Evolutionary conservation across 2,797 vertebrate genomes (phyloP).

Genomic region (Columba guinea): DNA sequence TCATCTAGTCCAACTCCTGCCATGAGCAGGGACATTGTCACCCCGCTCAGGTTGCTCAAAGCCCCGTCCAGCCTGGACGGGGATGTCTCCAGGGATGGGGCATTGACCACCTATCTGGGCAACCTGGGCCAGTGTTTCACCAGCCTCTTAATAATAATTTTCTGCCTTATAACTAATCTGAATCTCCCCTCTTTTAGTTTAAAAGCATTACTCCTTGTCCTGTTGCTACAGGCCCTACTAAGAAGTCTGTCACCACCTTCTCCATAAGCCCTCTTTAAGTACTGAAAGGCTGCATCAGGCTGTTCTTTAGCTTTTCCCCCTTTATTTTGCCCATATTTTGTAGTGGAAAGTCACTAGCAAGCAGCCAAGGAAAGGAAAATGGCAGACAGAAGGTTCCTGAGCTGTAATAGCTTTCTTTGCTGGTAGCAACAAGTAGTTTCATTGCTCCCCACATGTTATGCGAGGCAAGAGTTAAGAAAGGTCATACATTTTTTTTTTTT

Average conservation of each 20-base stretch:
- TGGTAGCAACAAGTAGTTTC: neutral
- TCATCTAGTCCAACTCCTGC: fast-evolving
- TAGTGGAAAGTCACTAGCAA: neutral
- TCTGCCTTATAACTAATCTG: neutral
- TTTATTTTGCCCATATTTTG: neutral
- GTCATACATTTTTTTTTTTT: neutral
- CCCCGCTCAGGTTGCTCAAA: neutral
- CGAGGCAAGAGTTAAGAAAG: neutral
- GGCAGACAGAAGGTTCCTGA: neutral
- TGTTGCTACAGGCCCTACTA: fast-evolving
- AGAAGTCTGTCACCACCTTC: neutral
- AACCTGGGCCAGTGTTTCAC: neutral
- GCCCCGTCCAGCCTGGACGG: fast-evolving
- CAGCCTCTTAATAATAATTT: fast-evolving
- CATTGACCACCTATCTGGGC: neutral
- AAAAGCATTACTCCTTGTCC: neutral
- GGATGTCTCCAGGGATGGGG: no score
- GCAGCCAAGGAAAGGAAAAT: neutral
- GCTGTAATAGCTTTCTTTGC: neutral
- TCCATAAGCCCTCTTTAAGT: neutral
- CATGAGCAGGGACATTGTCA: neutral
- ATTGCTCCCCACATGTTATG: fast-evolving
- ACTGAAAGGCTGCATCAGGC: neutral
- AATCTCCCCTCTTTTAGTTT: neutral
- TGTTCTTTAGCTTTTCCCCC: neutral